phyloP scores from a whole-genome alignment of 1,140 invertebrate genomes.

The Camponotus pennsylvanicus region DNA sequence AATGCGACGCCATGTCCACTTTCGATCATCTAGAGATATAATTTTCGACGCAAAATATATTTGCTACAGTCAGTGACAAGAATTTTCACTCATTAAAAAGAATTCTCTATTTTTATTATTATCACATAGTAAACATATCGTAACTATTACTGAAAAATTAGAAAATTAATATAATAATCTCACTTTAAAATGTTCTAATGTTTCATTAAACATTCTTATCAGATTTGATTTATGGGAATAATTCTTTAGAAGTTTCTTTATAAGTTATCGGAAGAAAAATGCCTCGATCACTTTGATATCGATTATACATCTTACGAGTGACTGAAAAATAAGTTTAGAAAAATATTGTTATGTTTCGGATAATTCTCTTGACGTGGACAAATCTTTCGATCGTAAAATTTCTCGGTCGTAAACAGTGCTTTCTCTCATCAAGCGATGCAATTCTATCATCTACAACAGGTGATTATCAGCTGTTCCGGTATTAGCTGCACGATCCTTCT shows the following conservation, averaged over 20 bases:
- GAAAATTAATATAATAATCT: not conserved
- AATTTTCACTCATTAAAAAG: not conserved
- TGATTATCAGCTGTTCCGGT: slow-evolving; percentile 53
- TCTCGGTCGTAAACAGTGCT: slow-evolving; percentile 6
- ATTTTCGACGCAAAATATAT: not conserved
- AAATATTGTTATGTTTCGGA: not conserved
- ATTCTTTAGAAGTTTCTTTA: not conserved
- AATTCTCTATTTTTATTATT: not conserved
- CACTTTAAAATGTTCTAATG: not conserved
- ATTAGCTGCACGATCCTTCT: not conserved
- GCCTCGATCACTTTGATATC: not conserved
- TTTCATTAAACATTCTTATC: not conserved
- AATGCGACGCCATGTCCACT: not conserved
- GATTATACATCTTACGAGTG: not conserved
- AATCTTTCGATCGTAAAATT: slow-evolving; percentile 27
- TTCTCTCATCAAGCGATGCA: slow-evolving; percentile 16
- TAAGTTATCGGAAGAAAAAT: not conserved
- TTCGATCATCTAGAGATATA: not conserved
- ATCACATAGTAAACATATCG: not conserved
- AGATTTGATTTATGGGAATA: not conserved
- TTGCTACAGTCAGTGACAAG: not conserved
- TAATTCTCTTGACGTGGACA: not conserved
- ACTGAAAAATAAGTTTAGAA: not conserved
- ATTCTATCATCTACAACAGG: slow-evolving; percentile 23
- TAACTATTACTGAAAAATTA: too few relatives aligned